Evolutionary conservation across 2,113 vertebrate genomes (phyloP), one percentile per base, ranked within the genome.

Genomic region (Acrocephalus kingi): DNA sequence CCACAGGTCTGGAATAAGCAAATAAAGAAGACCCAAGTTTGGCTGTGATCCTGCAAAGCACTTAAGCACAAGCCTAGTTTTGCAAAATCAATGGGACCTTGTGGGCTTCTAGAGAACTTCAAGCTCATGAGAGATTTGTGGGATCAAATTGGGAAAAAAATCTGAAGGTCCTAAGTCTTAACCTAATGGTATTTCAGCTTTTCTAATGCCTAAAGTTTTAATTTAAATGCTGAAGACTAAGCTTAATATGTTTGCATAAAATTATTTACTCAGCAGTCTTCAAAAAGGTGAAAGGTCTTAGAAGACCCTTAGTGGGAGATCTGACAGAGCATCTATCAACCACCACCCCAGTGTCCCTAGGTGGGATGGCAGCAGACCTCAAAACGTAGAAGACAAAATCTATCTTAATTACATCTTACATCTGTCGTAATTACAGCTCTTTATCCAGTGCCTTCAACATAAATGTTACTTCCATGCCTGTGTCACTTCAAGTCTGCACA

Each of bases 1-100:
- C 63, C 48, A 49, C 23, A 61, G 66, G 28, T 64, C 45, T 52
- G 37, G 45, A 67, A 84, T 71, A 84, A 94, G 77, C 71, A 91
- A 94, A 92, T 79, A 87, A 89, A 79, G 74, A 81, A 94, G 63
- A 41, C 9, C 15, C 45, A 67, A 35, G 43, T 64, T 64, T 94
- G 93, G 86, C 91, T 94, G 56, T 93, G 79, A 96, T 95, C 92
- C 96, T 95, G 73, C 78, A 96, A 91, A 96, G 87, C 81, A 87
- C 78, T 95, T 95, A 95, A 93, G 55, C 5, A 0, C 55, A 88
- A 28, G 75, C 73, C 87, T 84, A 87, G 74, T 66, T 89, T 45
- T 72, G 89, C 37, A 86, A 75, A 94, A 95, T 92, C 89, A 93
- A 82, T 91, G 93, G 74, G 58, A 79, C 69, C 78, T 41, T 6